Conservation (phyloP, 2,888 invertebrate species). For the Pyrgus malvae region DNA sequence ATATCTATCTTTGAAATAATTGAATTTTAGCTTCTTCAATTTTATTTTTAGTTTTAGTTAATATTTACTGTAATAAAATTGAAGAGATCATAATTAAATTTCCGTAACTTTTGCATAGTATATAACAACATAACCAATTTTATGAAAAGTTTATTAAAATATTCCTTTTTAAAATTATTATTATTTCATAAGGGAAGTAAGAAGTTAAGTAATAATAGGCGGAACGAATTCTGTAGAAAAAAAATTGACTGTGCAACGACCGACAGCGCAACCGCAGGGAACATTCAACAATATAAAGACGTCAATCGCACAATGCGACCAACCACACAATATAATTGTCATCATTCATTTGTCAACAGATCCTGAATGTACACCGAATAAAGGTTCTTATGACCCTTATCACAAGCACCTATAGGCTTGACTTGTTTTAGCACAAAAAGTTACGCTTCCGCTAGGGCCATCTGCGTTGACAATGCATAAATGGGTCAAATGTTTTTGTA, state of each 20-base stretch:
- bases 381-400: conserved; percentile 45
- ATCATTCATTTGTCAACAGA: conserved; percentile 74
- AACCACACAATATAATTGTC: conserved; percentile 73
- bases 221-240: conserved; percentile 31
- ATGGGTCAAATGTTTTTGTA: conserved; percentile 72
- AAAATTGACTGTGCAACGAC: conserved; percentile 38
- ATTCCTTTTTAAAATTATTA: too few species aligned
- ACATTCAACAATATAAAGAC: conserved; percentile 56
- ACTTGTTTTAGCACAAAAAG: conserved; percentile 43
- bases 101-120: too few species aligned
- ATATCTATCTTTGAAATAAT: too few species aligned
- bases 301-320: conserved; percentile 57
- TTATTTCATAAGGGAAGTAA: conserved; percentile 1
- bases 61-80: too few species aligned
- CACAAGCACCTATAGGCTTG: conserved; percentile 48
- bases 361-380: conserved; percentile 39
- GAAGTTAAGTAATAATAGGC: conserved; percentile 20
- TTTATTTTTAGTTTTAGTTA: too few species aligned
- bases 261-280: conserved; percentile 43
- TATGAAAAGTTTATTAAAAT: too few species aligned
- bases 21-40: too few species aligned
- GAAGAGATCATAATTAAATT: too few species aligned
- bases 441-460: conserved; percentile 52
- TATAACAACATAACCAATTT: too few species aligned
- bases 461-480: conserved; percentile 58